Evolutionary conservation across 2,888 invertebrate species (phyloP).

Genomic region (Strigamia maritima): DNA sequence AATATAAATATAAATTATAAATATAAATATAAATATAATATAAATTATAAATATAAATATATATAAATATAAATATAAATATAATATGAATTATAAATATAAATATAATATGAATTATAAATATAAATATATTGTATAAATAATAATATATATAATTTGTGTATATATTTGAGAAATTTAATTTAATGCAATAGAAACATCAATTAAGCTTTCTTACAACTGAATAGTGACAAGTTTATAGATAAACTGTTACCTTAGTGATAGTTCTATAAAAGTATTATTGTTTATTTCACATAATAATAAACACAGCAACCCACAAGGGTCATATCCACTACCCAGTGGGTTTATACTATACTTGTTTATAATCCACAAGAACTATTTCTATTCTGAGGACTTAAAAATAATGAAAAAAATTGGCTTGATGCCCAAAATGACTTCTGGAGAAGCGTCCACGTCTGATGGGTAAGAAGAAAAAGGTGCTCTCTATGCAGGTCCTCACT

Average conservation of each 20-base stretch:
- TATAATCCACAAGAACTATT: slow-evolving; percentile 9
- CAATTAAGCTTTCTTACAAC: neutral
- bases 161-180: too few relatives aligned
- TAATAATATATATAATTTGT: too few relatives aligned
- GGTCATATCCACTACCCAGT: neutral
- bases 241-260: neutral
- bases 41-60: too few relatives aligned
- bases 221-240: neutral
- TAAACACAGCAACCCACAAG: neutral
- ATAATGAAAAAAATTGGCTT: neutral
- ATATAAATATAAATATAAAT: too few relatives aligned
- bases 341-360: neutral
- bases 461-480: slow-evolving; percentile 21
- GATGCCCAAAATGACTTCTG: neutral
- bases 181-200: neutral
- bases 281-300: neutral
- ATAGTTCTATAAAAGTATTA: neutral
- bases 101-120: too few relatives aligned
- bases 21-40: too few relatives aligned
- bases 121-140: too few relatives aligned
- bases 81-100: too few relatives aligned
- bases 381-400: slow-evolving; percentile 13
- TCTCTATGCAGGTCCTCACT: slow-evolving; percentile 24
- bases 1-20: too few relatives aligned
- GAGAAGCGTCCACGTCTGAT: slow-evolving; percentile 13